A percentile compares a stretch with the other conserved stretches of the same genome.
Evolutionary conservation across 2,888 invertebrate species (phyloP).

Genomic region (Harpagoxenus sublaevis): DNA sequence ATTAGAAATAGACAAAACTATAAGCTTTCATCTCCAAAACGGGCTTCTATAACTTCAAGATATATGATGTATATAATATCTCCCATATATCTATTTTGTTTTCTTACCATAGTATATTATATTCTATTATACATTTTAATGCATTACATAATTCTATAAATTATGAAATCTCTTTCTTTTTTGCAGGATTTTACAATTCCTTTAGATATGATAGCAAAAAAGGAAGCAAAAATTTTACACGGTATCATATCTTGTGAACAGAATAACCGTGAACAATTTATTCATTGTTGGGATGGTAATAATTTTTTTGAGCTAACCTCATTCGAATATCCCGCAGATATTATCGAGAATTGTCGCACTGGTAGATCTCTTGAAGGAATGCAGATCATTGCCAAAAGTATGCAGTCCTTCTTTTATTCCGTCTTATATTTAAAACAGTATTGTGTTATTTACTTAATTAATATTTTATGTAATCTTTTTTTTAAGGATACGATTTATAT

Average conservation of each 20-base stretch:
- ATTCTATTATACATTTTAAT: too few relatives aligned
- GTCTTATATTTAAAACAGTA: neutral
- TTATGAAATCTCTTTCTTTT: too few relatives aligned
- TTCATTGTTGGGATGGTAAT: slow-evolving; percentile 14
- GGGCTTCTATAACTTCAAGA: too few relatives aligned
- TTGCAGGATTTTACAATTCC: too few relatives aligned
- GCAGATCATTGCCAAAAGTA: slow-evolving; percentile 78
- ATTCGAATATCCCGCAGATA: slow-evolving; percentile 16
- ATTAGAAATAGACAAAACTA: too few relatives aligned
- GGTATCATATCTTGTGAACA: slow-evolving; percentile 39
- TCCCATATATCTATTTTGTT: too few relatives aligned
- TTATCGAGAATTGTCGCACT: slow-evolving; percentile 26
- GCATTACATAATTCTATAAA: too few relatives aligned
- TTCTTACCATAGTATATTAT: too few relatives aligned
- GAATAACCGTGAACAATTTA: neutral
- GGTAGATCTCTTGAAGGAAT: slow-evolving; percentile 66
- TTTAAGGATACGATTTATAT: slow-evolving; percentile 79
- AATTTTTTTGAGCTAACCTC: neutral
- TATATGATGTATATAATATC: too few relatives aligned
- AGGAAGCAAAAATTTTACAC: slow-evolving; percentile 57
- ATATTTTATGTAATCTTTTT: neutral
- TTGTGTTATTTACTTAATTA: slow-evolving; percentile 18
- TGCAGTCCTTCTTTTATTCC: slow-evolving; percentile 3
- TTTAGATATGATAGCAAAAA: neutral
- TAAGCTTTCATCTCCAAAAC: too few relatives aligned